These are phyloP conservation scores for Nesospiza acunhae DNA, from an alignment of 2,113 vertebrate species.

Conservation along the genomic window DNA sequence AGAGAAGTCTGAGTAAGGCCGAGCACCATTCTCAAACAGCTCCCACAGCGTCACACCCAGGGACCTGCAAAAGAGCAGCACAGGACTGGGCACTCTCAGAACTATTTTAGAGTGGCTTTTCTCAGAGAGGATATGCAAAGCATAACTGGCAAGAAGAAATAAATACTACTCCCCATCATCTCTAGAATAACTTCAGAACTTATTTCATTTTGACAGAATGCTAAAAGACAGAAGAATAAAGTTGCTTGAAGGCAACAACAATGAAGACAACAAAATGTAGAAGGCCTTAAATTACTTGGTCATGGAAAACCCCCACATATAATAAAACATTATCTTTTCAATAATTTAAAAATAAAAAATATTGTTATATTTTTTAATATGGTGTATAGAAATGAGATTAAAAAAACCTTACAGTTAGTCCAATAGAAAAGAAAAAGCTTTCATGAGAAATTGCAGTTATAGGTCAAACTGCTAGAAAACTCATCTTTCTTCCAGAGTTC, in stretches of 20 bases:
- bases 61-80: slow-evolving; percentile 77
- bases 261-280: not conserved
- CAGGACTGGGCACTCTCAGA: not conserved
- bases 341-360: not conserved
- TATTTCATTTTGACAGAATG: not conserved
- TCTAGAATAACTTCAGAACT: not conserved
- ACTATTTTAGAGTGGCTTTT: not conserved
- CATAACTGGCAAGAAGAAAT: not conserved
- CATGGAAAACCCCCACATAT: not conserved
- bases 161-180: not conserved
- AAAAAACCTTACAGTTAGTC: not conserved
- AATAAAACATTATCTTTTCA: not conserved
- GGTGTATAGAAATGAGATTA: not conserved
- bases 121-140: not conserved
- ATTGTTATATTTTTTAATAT: not conserved
- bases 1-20: slow-evolving; percentile 87
- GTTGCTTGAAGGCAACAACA: not conserved
- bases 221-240: not conserved
- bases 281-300: not conserved
- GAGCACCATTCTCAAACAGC: slow-evolving; percentile 85
- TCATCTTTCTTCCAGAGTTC: not conserved
- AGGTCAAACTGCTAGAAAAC: not conserved
- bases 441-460: not conserved
- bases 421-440: not conserved
- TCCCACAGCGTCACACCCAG: slow-evolving; percentile 95